Percentiles rank a stretch among this genome's conserved stretches.
Evolutionary conservation across 2,797 vertebrate species (phyloP).

Genomic region (Chaetophractus vellerosus): DNA sequence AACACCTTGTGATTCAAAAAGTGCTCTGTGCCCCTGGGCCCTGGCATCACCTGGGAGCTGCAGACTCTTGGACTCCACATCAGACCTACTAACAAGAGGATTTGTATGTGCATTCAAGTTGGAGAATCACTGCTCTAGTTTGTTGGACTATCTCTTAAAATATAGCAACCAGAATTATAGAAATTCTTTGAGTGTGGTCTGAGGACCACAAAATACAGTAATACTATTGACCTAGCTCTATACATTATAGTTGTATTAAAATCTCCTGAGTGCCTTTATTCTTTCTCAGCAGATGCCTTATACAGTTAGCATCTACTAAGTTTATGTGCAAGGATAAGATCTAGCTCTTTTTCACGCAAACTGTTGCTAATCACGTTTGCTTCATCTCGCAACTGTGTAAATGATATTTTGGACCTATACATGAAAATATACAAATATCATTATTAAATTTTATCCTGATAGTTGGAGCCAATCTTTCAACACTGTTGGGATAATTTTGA

Average conservation of each 20-base stretch:
- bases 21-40: not conserved
- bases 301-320: not conserved
- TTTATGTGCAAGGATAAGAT: not conserved
- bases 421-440: not conserved
- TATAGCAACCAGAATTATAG: not conserved
- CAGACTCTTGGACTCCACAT: not conserved
- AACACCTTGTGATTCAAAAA: not conserved
- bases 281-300: not conserved
- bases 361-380: not conserved
- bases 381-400: not conserved
- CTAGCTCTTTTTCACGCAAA: not conserved
- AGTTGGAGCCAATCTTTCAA: not conserved
- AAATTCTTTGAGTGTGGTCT: not conserved
- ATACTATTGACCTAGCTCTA: not conserved
- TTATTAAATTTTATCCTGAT: conserved; percentile 11
- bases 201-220: not conserved
- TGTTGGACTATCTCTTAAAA: conserved; percentile 20
- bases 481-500: conserved; percentile 46
- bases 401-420: not conserved
- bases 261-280: not conserved
- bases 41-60: not conserved
- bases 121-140: not conserved
- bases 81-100: not conserved
- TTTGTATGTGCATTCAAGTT: not conserved
- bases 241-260: not conserved